Conservation (phyloP, 2,797 vertebrate species). For the Cyprinella venusta region DNA sequence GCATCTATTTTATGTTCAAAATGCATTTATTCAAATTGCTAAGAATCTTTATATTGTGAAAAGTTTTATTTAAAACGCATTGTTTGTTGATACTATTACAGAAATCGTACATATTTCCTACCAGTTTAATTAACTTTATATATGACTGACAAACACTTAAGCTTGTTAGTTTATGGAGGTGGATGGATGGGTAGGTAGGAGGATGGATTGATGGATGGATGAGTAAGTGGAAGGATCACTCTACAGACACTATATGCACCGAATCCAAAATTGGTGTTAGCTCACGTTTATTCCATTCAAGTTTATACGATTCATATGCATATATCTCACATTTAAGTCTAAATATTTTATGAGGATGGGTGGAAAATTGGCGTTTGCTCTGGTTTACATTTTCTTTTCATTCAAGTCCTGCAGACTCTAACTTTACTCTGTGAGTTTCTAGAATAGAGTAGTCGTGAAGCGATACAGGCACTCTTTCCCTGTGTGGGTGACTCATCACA, state of each 20-base stretch:
- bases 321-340: neutral
- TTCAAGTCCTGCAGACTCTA: neutral
- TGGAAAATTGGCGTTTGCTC: neutral
- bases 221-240: neutral
- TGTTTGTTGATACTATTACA: no score
- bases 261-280: neutral
- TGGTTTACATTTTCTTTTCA: neutral
- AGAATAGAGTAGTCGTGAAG: neutral
- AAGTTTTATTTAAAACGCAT: no score
- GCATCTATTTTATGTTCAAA: neutral
- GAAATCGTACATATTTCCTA: no score
- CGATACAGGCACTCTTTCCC: neutral
- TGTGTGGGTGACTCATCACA: constrained; percentile 42
- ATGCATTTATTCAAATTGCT: no score
- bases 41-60: no score
- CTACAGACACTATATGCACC: neutral
- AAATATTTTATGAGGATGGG: neutral
- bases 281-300: neutral
- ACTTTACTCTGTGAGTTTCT: neutral
- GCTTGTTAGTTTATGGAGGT: no score
- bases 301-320: neutral
- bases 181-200: no score
- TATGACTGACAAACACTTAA: no score
- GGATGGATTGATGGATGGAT: no score
- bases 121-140: no score